Evolutionary conservation across 2,888 invertebrate genomes (phyloP).

Genomic region (Catocala sponsa): DNA sequence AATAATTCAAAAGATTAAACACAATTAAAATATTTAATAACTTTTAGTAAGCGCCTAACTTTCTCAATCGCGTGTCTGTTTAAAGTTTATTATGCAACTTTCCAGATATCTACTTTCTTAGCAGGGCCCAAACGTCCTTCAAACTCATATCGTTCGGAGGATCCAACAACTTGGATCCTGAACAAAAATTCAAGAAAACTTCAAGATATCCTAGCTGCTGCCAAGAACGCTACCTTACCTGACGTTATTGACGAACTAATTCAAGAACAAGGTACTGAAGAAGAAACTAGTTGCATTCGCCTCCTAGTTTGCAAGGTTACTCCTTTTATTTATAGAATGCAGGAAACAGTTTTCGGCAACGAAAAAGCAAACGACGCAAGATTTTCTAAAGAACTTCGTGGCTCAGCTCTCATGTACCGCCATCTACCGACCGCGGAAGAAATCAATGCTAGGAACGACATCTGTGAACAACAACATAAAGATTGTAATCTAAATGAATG

Average conservation of each 20-base stretch:
- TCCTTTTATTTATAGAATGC: conserved; percentile 93
- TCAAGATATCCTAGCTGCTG: conserved; percentile 86
- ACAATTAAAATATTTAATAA: too few species aligned
- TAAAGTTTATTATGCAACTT: conserved; percentile 33
- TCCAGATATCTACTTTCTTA: conserved; percentile 89
- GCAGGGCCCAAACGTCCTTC: conserved; percentile 70
- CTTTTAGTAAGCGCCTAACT: background rate
- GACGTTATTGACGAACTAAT: conserved; percentile 89
- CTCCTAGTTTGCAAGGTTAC: conserved; percentile 93
- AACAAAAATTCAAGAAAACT: conserved; percentile 88
- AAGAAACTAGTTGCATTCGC: conserved; percentile 91
- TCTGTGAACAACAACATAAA: conserved; percentile 89
- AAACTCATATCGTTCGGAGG: conserved; percentile 66
- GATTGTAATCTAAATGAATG: conserved; percentile 79
- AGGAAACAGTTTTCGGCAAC: conserved; percentile 89
- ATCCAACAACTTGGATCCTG: conserved; percentile 87
- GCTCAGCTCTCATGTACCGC: conserved; percentile 85
- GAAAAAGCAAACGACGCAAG: conserved; percentile 63
- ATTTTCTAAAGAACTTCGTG: conserved; percentile 58
- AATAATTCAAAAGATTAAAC: too few species aligned
- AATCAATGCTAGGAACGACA: conserved; percentile 87
- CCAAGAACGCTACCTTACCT: conserved; percentile 89
- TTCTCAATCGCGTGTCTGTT: background rate
- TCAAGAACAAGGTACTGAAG: conserved; percentile 82
- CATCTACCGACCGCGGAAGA: conserved; percentile 89